These are phyloP conservation scores for Typhlichthys eigenmanni DNA, from an alignment of 2,797 vertebrate genomes.

Conservation along the genomic window DNA sequence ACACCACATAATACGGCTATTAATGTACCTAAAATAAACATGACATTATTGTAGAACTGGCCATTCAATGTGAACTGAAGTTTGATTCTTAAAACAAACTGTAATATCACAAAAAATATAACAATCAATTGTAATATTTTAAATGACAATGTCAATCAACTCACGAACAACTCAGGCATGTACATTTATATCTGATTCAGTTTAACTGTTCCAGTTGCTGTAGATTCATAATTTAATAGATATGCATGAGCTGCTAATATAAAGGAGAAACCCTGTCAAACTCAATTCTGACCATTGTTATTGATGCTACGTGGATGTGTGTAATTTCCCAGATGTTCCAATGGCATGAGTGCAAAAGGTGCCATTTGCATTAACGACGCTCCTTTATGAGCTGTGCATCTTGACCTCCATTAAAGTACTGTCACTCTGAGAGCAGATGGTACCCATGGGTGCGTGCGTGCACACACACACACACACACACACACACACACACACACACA, in stretches of 20 bases:
- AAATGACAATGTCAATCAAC: slow-evolving; percentile 15
- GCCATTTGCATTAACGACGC: slow-evolving; percentile 67
- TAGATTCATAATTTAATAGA: slow-evolving; percentile 5
- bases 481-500: slow-evolving; percentile 16
- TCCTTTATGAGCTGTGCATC: slow-evolving; percentile 69
- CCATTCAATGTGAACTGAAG: slow-evolving; percentile 41
- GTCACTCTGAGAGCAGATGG: slow-evolving; percentile 79
- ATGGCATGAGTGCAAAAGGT: slow-evolving; percentile 64
- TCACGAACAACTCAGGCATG: neutral
- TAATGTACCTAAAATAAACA: slow-evolving; percentile 54
- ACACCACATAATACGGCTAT: slow-evolving; percentile 33
- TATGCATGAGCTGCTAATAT: slow-evolving; percentile 20
- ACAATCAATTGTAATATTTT: too few relatives aligned
- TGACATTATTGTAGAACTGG: slow-evolving; percentile 52
- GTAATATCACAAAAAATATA: too few relatives aligned
- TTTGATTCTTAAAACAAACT: too few relatives aligned
- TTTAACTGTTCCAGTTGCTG: slow-evolving; percentile 10
- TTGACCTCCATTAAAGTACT: slow-evolving; percentile 80
- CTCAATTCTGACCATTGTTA: slow-evolving; percentile 1
- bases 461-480: slow-evolving; percentile 24
- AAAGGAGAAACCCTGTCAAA: neutral
- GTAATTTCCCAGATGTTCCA: slow-evolving; percentile 71
- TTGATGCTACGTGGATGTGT: slow-evolving; percentile 41
- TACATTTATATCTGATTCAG: neutral
- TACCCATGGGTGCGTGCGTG: slow-evolving; percentile 17